Evolutionary conservation across 2,113 vertebrate genomes (phyloP).

Genomic region (Paramormyrops kingsleyae): DNA sequence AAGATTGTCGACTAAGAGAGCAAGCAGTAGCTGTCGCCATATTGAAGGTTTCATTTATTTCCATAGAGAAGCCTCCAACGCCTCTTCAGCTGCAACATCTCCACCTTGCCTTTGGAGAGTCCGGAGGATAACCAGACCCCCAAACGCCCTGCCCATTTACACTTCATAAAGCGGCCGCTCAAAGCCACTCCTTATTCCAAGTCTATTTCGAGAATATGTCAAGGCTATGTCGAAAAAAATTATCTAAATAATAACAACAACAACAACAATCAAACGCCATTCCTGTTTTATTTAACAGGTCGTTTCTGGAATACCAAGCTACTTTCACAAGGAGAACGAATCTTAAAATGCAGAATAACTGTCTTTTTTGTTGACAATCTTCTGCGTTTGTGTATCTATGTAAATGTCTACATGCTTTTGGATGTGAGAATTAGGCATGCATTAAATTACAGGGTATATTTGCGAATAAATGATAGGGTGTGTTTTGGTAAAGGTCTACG

Average conservation of each 20-base stretch:
- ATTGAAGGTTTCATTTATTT: conserved; percentile 26
- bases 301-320: neutral
- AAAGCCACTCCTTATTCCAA: neutral
- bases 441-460: neutral
- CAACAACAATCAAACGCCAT: neutral
- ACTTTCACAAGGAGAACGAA: neutral
- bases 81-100: conserved; percentile 22
- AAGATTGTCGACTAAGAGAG: conserved; percentile 13
- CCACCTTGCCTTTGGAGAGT: conserved; percentile 21
- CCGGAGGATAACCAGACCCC: conserved; percentile 1
- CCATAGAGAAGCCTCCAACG: conserved; percentile 19
- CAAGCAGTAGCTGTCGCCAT: conserved; percentile 30
- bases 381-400: neutral
- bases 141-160: conserved; percentile 5
- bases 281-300: neutral
- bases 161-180: conserved; percentile 2
- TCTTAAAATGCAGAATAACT: neutral
- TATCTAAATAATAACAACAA: neutral
- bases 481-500: neutral
- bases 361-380: neutral
- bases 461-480: neutral
- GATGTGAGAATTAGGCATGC: neutral
- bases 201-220: neutral
- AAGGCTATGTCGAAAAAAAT: neutral
- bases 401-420: neutral